A percentile compares a stretch with the other conserved stretches of the same genome.
Conservation (phyloP, 2,888 invertebrate species). For the Rambutsinella grinnellia region DNA sequence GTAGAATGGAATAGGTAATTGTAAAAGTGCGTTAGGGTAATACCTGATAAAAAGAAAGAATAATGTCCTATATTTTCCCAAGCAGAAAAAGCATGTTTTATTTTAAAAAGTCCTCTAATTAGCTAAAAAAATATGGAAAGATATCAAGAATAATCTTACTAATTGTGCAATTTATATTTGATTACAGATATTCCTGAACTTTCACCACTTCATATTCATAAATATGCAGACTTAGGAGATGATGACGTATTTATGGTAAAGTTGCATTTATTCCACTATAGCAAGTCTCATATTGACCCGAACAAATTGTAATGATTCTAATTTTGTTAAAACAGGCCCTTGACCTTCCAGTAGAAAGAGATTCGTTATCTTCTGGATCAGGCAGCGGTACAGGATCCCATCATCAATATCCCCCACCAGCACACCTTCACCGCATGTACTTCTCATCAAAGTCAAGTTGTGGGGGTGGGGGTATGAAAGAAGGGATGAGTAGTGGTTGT, state of each 20-base stretch:
- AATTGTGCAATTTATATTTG: neutral
- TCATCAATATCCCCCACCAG: conserved; percentile 59
- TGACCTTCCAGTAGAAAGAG: conserved; percentile 86
- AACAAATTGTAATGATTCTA: conserved; percentile 6
- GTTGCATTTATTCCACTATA: conserved; percentile 47
- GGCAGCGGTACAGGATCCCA: conserved; percentile 70
- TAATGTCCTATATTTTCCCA: too few relatives aligned
- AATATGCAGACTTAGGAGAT: conserved; percentile 84
- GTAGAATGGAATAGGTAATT: too few relatives aligned
- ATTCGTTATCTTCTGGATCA: conserved; percentile 82
- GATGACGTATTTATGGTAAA: conserved; percentile 96
- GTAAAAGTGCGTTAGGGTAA: too few relatives aligned
- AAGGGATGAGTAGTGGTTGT: conserved; percentile 54
- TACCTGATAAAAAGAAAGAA: too few relatives aligned
- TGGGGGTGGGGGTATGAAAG: conserved; percentile 53
- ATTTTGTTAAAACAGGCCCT: conserved; percentile 77
- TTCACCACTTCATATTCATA: conserved; percentile 77
- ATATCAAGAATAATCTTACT: too few relatives aligned
- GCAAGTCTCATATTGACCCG: conserved; percentile 44
- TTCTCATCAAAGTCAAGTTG: conserved; percentile 71
- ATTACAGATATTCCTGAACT: conserved; percentile 82
- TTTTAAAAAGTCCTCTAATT: too few relatives aligned
- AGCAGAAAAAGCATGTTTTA: too few relatives aligned
- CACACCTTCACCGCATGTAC: conserved; percentile 74
- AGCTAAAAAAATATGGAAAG: too few relatives aligned